Evolutionary conservation across 2,113 vertebrate genomes (phyloP), one percentile per base, ranked within the genome.

Genomic region (Rhinolophus ferrumequinum): DNA sequence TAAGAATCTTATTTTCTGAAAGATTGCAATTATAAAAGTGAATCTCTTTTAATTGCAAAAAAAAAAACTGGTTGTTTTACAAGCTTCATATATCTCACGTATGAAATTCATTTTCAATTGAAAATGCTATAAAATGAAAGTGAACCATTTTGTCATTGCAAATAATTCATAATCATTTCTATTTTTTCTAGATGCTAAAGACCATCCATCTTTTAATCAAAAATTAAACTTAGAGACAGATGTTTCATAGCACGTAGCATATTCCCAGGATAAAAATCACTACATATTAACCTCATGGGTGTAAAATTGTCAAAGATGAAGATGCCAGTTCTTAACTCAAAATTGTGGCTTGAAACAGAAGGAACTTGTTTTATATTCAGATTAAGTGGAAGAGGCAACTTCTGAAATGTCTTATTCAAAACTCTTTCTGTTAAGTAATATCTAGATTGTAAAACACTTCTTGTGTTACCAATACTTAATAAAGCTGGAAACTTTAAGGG

Each of bases 401-500:
- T 93, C 84, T 2, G 9, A 98, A 97, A 97, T 83, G 28, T 75
- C n/a, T 73, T 97, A 73, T 86, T 44, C 44, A 94, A 94, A 77
- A 47, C 24, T 15, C 92, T 96, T 97, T 97, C 93, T 98, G 73
- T 96, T 97, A 93, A 96, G 94, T 86, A 97, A 70, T 70, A 88
- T 62, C 72, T 95, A 93, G 35, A 58, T 86, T 93, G 67, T 18
- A 93, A 96, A 95, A 50, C 81, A 77, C 1, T 90, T 92, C 24
- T 24, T 88, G 8, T 87, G 28, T 69, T 66, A 8, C 82, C 7
- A 90, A 3, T 73, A 67, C 8, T 14, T 83, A 26, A 86, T 38
- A 92, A 89, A 69, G 33, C 82, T 96, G 6, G 4, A 79, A 81
- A 82, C 26, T 58, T 86, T 54, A 73, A 84, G 56, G 5, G 92